phyloP scores from a whole-genome alignment of 53 echinoderm and acorn worm genomes.

The Paracentrotus lividus region DNA sequence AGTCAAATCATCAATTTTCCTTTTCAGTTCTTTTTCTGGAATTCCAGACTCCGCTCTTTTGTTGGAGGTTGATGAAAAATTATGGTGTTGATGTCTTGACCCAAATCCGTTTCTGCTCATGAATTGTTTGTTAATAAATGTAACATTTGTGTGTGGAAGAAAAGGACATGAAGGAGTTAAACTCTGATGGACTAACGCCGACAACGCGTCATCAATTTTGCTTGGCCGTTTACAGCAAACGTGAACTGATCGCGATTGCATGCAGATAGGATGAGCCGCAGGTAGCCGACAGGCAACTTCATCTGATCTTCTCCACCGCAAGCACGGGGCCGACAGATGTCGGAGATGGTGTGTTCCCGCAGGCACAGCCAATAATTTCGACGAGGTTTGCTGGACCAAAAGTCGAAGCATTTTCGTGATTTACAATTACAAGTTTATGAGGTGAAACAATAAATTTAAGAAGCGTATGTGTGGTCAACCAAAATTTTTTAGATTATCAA shows the following conservation, averaged over 20 bases:
- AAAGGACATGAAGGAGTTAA: not conserved
- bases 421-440: not conserved
- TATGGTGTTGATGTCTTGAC: not conserved
- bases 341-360: not conserved
- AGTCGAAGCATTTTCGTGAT: not conserved
- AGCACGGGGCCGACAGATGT: not conserved
- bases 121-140: not conserved
- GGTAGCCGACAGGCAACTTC: not conserved
- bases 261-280: not conserved
- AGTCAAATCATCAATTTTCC: slow-evolving; percentile 81
- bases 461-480: not conserved
- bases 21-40: slow-evolving; percentile 75
- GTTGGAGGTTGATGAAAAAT: slow-evolving; percentile 13
- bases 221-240: not conserved
- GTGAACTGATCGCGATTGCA: not conserved
- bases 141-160: not conserved
- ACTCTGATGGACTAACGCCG: not conserved
- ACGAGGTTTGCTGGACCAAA: not conserved
- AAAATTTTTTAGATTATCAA: not conserved
- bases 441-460: not conserved
- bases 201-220: not conserved
- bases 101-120: not conserved
- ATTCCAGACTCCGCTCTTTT: slow-evolving; percentile 45
- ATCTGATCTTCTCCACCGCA: not conserved
- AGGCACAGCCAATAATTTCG: not conserved